These are phyloP conservation scores for Pterocles orientalis DNA, from an alignment of 2,113 vertebrate genomes.

Conservation along the genomic window DNA sequence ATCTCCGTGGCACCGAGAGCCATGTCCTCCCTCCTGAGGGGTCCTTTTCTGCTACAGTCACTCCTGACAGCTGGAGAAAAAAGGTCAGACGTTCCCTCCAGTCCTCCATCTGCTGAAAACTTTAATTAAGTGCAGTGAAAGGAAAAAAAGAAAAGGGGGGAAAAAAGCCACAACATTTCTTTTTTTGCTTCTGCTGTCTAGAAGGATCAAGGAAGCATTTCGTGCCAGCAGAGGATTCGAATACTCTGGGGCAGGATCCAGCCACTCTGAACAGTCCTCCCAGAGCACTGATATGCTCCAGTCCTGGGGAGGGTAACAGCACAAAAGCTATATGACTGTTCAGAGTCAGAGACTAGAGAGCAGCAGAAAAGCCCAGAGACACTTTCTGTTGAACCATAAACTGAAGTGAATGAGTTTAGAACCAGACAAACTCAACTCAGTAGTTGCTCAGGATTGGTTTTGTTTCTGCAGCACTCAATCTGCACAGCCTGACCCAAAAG, in stretches of 20 bases:
- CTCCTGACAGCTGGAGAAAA: slow-evolving; percentile 1
- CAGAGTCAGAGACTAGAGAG: background rate
- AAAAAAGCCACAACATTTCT: background rate
- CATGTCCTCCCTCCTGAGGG: background rate
- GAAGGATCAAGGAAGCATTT: background rate
- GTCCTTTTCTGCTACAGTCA: background rate
- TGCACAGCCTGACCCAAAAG: background rate
- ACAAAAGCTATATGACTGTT: background rate
- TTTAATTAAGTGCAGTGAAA: background rate
- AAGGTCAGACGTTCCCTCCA: slow-evolving; percentile 36
- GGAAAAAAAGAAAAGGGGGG: background rate
- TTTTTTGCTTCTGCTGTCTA: background rate
- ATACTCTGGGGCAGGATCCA: background rate
- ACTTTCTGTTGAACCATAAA: background rate
- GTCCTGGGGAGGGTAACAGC: background rate
- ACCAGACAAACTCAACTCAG: background rate
- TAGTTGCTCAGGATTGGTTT: background rate
- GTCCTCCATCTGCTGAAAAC: background rate
- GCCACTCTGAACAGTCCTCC: background rate
- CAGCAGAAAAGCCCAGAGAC: background rate
- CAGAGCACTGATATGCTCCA: background rate
- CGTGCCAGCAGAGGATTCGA: background rate
- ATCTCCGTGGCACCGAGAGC: background rate
- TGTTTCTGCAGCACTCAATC: accelerated
- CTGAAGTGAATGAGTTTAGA: background rate